Evolutionary conservation across 2,888 invertebrate species (phyloP).

Genomic region (Dinocampus coccinellae): DNA sequence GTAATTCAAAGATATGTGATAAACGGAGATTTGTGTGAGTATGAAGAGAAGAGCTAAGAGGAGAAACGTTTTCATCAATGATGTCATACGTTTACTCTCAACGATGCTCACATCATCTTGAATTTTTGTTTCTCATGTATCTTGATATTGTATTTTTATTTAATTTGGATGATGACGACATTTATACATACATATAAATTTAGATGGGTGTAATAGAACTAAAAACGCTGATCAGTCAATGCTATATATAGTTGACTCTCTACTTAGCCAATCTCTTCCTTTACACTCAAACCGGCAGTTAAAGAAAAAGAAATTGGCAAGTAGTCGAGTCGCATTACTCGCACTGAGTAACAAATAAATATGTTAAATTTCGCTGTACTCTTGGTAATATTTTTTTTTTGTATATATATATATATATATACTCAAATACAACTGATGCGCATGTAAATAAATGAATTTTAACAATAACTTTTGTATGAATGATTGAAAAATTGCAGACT

Average conservation of each 20-base stretch:
- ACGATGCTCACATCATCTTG: neutral
- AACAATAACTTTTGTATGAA: neutral
- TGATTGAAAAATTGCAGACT: slow-evolving; percentile 74
- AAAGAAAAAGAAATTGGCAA: no score
- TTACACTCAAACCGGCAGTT: slow-evolving; percentile 31
- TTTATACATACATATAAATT: neutral
- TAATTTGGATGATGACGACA: neutral
- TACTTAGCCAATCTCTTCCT: slow-evolving; percentile 66
- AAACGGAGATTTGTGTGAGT: no score
- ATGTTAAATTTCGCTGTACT: no score
- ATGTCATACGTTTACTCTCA: neutral
- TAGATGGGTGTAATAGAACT: neutral
- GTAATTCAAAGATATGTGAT: no score
- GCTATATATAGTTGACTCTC: slow-evolving; percentile 46
- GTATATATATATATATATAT: no score
- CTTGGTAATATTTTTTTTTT: no score
- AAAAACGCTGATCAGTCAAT: neutral
- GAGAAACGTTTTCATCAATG: neutral
- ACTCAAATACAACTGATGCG: no score
- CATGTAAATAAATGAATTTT: no score
- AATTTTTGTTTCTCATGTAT: neutral
- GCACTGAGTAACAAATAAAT: no score
- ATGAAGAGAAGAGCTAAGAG: neutral
- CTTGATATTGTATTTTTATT: neutral
- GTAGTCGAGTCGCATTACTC: no score